These are phyloP conservation scores for Lymantria dispar DNA, from an alignment of 2,888 invertebrate genomes.

Conservation along the genomic window DNA sequence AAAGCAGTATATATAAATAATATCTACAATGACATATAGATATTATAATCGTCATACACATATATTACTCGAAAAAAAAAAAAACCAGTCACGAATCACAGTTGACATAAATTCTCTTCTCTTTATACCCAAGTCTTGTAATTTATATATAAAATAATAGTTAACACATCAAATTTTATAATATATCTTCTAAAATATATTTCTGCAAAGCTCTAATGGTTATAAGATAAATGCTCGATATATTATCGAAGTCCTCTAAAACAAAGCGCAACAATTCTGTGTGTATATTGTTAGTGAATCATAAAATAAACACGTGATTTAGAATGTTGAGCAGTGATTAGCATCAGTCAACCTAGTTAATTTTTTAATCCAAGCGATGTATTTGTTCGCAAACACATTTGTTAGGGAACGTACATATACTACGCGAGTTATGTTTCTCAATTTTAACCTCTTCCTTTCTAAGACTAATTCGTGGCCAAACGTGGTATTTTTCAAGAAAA, in stretches of 20 bases:
- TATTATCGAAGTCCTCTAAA: constrained; percentile 27
- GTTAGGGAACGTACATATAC: too few relatives aligned
- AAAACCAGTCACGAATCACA: constrained; percentile 81
- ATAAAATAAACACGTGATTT: constrained; percentile 41
- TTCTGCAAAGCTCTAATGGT: constrained; percentile 51
- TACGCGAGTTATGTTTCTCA: too few relatives aligned
- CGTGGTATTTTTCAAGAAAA: too few relatives aligned
- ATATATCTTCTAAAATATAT: constrained; percentile 56
- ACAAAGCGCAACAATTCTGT: constrained; percentile 21
- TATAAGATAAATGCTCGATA: constrained; percentile 62
- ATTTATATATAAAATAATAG: constrained; percentile 67
- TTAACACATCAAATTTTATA: constrained; percentile 62
- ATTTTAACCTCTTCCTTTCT: too few relatives aligned
- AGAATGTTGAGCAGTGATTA: constrained; percentile 51
- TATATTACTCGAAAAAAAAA: constrained; percentile 76
- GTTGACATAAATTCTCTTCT: constrained; percentile 81
- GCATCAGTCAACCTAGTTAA: constrained; percentile 41
- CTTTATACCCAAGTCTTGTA: constrained; percentile 72
- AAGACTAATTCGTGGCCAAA: too few relatives aligned
- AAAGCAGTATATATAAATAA: constrained; percentile 65
- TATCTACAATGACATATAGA: constrained; percentile 69
- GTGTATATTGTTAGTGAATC: constrained; percentile 35
- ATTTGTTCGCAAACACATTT: too few relatives aligned
- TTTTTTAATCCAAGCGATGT: constrained; percentile 13
- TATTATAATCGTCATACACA: constrained; percentile 64